phyloP scores from a whole-genome alignment of 92 coral and sea anemone species.

The Hydrozoanthus gracilis region DNA sequence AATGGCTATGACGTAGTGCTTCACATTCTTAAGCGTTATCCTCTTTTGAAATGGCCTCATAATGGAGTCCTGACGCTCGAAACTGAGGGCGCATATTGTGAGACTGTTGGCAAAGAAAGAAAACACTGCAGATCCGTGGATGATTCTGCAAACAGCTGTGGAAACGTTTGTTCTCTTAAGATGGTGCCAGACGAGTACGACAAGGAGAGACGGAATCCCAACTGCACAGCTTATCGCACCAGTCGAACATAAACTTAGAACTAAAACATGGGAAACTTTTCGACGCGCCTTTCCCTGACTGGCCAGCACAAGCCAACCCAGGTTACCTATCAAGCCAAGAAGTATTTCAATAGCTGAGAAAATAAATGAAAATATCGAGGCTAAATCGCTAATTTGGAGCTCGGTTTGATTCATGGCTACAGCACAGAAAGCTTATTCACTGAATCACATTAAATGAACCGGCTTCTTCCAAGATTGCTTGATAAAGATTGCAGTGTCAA shows the following conservation, averaged over 20 bases:
- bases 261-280: not conserved
- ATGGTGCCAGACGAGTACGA: not conserved
- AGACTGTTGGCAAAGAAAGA: conserved; percentile 25
- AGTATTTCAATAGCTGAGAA: not conserved
- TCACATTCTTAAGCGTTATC: conserved; percentile 4
- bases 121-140: not conserved
- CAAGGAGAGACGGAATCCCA: conserved; percentile 3
- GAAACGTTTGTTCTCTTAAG: not conserved
- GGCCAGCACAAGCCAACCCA: not conserved
- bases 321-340: conserved; percentile 6
- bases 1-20: not conserved
- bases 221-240: not conserved
- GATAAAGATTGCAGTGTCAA: too few relatives aligned
- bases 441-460: too few relatives aligned
- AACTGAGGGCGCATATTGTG: conserved; percentile 6
- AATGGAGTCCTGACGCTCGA: conserved; percentile 7
- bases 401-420: not conserved
- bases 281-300: not conserved
- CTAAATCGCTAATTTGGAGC: not conserved
- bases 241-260: not conserved
- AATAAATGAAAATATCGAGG: not conserved
- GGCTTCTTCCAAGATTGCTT: too few relatives aligned
- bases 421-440: too few relatives aligned
- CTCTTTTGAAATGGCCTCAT: conserved; percentile 7
- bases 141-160: not conserved